phyloP scores from a whole-genome alignment of 2,888 invertebrate species.

The Sepiola atlantica region DNA sequence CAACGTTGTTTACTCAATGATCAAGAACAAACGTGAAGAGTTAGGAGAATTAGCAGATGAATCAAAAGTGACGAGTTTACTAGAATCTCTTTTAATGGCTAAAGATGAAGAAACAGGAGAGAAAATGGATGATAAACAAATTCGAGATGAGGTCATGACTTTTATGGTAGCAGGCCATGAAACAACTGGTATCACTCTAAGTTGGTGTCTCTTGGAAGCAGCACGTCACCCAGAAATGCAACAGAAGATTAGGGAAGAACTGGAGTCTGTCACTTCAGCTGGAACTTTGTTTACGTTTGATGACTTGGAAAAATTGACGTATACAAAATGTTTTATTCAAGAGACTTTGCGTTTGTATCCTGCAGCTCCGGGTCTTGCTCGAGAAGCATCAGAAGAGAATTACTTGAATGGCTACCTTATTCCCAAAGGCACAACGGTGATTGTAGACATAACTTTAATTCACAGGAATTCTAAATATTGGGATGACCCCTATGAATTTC shows the following conservation, averaged over 20 bases:
- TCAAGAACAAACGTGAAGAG: conserved; percentile 52
- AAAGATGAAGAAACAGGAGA: conserved; percentile 61
- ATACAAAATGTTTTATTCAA: conserved; percentile 63
- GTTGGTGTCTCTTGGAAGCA: conserved; percentile 64
- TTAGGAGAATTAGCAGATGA: conserved; percentile 33
- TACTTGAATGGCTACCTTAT: conserved; percentile 60
- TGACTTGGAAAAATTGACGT: conserved; percentile 60
- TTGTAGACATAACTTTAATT: conserved; percentile 63
- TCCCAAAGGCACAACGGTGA: conserved; percentile 65
- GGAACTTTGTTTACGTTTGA: conserved; percentile 55
- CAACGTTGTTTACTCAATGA: conserved; percentile 54
- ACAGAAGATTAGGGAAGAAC: conserved; percentile 61
- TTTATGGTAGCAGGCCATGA: conserved; percentile 70
- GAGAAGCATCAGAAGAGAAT: conserved; percentile 61
- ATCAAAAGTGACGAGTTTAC: conserved; percentile 49
- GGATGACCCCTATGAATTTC: conserved; percentile 63
- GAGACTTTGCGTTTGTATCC: conserved; percentile 68
- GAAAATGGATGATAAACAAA: conserved; percentile 57
- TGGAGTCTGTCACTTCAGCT: conserved; percentile 53
- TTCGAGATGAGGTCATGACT: conserved; percentile 64
- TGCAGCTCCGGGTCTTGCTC: conserved; percentile 58
- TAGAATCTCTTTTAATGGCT: conserved; percentile 60
- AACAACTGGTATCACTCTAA: conserved; percentile 65
- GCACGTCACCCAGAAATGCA: conserved; percentile 65
- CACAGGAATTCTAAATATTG: conserved; percentile 68